phyloP scores from a whole-genome alignment of 2,888 invertebrate genomes.

The Caenorhabditis sp. region DNA sequence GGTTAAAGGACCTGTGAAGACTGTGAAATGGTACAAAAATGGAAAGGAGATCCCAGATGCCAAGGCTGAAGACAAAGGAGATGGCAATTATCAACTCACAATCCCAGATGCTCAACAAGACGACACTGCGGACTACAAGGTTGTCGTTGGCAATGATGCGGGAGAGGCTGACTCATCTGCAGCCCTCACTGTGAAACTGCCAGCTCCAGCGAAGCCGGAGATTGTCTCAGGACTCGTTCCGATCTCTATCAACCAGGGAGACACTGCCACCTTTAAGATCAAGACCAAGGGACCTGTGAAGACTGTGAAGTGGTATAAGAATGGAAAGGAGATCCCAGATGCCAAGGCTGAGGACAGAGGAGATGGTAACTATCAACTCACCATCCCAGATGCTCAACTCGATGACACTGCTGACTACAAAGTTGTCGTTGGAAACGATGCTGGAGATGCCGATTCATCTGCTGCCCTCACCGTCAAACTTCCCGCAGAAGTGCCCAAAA shows the following conservation, averaged over 20 bases:
- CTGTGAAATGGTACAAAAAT: slow-evolving; percentile 76
- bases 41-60: slow-evolving; percentile 69
- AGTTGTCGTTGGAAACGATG: slow-evolving; percentile 60
- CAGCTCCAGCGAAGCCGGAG: slow-evolving; percentile 55
- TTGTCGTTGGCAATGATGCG: slow-evolving; percentile 59
- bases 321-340: slow-evolving; percentile 70
- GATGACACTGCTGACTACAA: slow-evolving; percentile 64
- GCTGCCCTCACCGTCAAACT: slow-evolving; percentile 64
- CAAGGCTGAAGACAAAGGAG: slow-evolving; percentile 59
- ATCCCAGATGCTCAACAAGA: slow-evolving; percentile 57
- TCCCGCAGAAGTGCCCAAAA: slow-evolving; percentile 55
- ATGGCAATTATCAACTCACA: slow-evolving; percentile 55
- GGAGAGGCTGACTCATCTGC: slow-evolving; percentile 67
- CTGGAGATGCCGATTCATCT: slow-evolving; percentile 65
- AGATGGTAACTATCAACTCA: slow-evolving; percentile 55
- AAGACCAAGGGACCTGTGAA: slow-evolving; percentile 83
- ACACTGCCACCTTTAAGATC: slow-evolving; percentile 79
- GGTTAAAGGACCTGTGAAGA: slow-evolving; percentile 83
- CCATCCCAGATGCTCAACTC: slow-evolving; percentile 54
- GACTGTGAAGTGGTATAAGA: slow-evolving; percentile 76
- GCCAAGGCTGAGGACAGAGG: slow-evolving; percentile 63
- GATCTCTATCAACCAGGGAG: slow-evolving; percentile 81
- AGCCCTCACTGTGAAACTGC: slow-evolving; percentile 53
- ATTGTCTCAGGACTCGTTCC: slow-evolving; percentile 80
- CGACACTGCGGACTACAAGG: slow-evolving; percentile 63